phyloP scores from a whole-genome alignment of 2,113 vertebrate species.

The Agapornis roseicollis region DNA sequence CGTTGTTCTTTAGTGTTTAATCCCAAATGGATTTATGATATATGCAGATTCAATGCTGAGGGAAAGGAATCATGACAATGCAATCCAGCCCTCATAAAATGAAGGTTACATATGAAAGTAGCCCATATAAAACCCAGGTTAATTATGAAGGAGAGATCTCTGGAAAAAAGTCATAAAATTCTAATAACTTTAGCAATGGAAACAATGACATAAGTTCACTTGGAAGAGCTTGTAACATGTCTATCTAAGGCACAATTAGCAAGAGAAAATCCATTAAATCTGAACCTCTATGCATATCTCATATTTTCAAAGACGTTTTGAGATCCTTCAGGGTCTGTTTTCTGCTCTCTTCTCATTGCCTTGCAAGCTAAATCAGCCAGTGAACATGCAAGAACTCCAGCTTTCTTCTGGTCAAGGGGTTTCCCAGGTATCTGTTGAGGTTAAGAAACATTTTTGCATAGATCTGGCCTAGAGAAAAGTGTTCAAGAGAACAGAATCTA shows the following conservation, averaged over 20 bases:
- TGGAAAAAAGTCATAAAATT: neutral
- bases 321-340: neutral
- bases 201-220: neutral
- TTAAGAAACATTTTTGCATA: neutral
- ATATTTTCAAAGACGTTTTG: neutral
- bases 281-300: neutral
- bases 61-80: neutral
- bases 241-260: neutral
- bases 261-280: neutral
- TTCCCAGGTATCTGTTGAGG: neutral
- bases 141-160: neutral
- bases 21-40: neutral
- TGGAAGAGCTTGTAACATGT: neutral
- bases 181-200: neutral
- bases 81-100: neutral
- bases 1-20: neutral
- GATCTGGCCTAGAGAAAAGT: neutral
- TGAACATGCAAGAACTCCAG: neutral
- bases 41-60: neutral
- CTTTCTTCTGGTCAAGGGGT: neutral
- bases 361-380: neutral
- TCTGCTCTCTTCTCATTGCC: neutral
- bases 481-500: neutral
- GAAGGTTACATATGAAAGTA: neutral
- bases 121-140: neutral